Evolutionary conservation across 2,888 invertebrate species (phyloP).

Genomic region (Salpingus planirostris): DNA sequence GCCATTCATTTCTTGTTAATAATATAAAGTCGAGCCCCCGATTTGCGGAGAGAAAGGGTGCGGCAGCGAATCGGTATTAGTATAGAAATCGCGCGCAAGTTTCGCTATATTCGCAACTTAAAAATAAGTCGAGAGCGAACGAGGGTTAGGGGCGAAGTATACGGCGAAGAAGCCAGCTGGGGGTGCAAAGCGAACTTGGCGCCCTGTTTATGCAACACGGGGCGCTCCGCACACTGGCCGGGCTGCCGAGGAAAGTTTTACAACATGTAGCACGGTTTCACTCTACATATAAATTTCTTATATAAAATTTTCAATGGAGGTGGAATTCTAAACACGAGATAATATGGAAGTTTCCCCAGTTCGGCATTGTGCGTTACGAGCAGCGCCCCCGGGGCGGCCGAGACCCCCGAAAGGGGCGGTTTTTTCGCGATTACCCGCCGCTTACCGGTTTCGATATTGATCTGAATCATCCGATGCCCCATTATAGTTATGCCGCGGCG

Average conservation of each 20-base stretch:
- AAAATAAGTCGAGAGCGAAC: slow-evolving; percentile 33
- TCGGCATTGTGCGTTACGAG: no score
- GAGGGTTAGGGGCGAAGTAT: slow-evolving; percentile 29
- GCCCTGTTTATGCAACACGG: slow-evolving; percentile 31
- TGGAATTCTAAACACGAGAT: no score
- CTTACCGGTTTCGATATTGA: slow-evolving; percentile 26
- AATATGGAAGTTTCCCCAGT: no score
- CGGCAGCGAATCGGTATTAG: slow-evolving; percentile 23
- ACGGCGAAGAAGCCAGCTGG: slow-evolving; percentile 33
- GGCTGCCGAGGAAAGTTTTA: slow-evolving; percentile 37
- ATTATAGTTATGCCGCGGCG: slow-evolving; percentile 39
- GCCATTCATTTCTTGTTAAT: slow-evolving; percentile 34
- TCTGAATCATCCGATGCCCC: slow-evolving; percentile 21
- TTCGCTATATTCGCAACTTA: slow-evolving; percentile 34
- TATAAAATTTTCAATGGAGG: slow-evolving; percentile 35
- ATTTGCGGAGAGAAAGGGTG: slow-evolving; percentile 6
- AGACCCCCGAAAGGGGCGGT: no score
- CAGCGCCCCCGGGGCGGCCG: no score
- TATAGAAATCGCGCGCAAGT: slow-evolving; percentile 33
- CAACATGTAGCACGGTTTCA: slow-evolving; percentile 36
- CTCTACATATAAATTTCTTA: slow-evolving; percentile 36
- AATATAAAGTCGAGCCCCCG: slow-evolving; percentile 11
- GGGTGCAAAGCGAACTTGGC: slow-evolving; percentile 22
- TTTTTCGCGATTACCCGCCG: no score
- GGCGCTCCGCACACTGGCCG: no score